phyloP scores from a whole-genome alignment of 1,140 invertebrate genomes.

The Pissodes strobi region DNA sequence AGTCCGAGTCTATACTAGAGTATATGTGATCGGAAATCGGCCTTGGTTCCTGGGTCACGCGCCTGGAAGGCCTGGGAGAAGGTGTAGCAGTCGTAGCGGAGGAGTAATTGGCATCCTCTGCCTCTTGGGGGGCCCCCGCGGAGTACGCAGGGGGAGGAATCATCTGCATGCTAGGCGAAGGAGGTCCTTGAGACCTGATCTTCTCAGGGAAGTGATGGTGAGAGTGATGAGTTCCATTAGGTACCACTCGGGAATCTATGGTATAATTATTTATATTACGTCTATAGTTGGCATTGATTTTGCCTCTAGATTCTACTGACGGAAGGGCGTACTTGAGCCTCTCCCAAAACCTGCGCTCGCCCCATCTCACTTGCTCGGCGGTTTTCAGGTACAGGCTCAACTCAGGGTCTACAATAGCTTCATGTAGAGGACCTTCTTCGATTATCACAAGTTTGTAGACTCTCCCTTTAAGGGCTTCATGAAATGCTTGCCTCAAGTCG shows the following conservation, averaged over 20 bases:
- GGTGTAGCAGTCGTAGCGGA: slow-evolving; percentile 67
- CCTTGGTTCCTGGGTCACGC: slow-evolving; percentile 63
- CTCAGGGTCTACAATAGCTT: slow-evolving; percentile 85
- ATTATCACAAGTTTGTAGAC: slow-evolving; percentile 85
- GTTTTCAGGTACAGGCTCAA: slow-evolving; percentile 86
- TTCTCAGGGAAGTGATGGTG: slow-evolving; percentile 59
- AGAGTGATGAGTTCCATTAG: slow-evolving; percentile 61
- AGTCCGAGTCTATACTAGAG: slow-evolving; percentile 85
- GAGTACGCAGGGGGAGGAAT: slow-evolving; percentile 61
- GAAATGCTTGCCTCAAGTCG: slow-evolving; percentile 81
- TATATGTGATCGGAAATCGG: slow-evolving; percentile 86
- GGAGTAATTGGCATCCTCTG: slow-evolving; percentile 65
- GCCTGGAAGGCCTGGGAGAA: slow-evolving; percentile 64
- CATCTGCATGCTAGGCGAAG: slow-evolving; percentile 57
- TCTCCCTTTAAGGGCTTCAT: slow-evolving; percentile 82
- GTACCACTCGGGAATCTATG: slow-evolving; percentile 65
- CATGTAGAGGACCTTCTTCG: slow-evolving; percentile 76
- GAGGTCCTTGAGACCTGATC: slow-evolving; percentile 52
- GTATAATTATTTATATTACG: slow-evolving; percentile 80
- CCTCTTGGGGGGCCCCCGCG: slow-evolving; percentile 56
- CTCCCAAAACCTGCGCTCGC: slow-evolving; percentile 90
- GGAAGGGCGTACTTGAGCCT: slow-evolving; percentile 88
- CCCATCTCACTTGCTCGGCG: slow-evolving; percentile 80
- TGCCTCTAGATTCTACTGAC: slow-evolving; percentile 63
- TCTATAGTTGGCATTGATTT: slow-evolving; percentile 69